phyloP scores from a whole-genome alignment of 2,113 vertebrate species.

The Platysteira castanea region DNA sequence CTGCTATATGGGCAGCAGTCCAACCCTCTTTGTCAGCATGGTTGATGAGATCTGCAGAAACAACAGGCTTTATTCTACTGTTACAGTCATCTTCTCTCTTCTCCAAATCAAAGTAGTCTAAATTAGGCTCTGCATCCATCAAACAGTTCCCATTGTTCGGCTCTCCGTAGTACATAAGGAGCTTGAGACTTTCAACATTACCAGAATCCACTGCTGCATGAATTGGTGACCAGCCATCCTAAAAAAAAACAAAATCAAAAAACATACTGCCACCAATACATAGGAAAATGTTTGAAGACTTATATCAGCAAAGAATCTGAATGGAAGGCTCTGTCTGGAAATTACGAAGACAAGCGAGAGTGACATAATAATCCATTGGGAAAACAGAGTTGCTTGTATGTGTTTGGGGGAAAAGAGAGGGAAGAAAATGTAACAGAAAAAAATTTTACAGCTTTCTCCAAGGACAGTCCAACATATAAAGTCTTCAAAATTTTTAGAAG shows the following conservation, averaged over 20 bases:
- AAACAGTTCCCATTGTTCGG: neutral
- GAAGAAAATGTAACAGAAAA: neutral
- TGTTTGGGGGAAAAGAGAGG: neutral
- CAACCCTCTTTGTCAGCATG: slow-evolving; percentile 87
- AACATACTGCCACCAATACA: neutral
- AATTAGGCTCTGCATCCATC: slow-evolving; percentile 20
- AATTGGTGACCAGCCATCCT: slow-evolving; percentile 89
- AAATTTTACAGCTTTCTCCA: neutral
- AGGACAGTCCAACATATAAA: neutral
- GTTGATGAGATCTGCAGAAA: slow-evolving; percentile 84
- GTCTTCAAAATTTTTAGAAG: neutral
- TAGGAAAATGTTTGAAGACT: neutral
- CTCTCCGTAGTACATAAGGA: slow-evolving; percentile 79
- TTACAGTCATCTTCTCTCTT: slow-evolving; percentile 36
- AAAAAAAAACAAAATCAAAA: slow-evolving; percentile 1
- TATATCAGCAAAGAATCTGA: neutral
- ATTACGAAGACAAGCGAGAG: neutral
- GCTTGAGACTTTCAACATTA: slow-evolving; percentile 82
- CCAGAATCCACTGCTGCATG: slow-evolving; percentile 86
- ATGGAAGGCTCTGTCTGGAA: neutral
- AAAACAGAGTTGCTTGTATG: neutral
- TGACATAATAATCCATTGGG: neutral
- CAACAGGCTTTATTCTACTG: slow-evolving; percentile 50
- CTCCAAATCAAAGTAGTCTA: slow-evolving; percentile 24
- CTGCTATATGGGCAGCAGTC: slow-evolving; percentile 93